Evolutionary conservation across 2,113 vertebrate genomes (phyloP), one percentile per base, ranked within the genome.

Genomic region (Sander lucioperca): DNA sequence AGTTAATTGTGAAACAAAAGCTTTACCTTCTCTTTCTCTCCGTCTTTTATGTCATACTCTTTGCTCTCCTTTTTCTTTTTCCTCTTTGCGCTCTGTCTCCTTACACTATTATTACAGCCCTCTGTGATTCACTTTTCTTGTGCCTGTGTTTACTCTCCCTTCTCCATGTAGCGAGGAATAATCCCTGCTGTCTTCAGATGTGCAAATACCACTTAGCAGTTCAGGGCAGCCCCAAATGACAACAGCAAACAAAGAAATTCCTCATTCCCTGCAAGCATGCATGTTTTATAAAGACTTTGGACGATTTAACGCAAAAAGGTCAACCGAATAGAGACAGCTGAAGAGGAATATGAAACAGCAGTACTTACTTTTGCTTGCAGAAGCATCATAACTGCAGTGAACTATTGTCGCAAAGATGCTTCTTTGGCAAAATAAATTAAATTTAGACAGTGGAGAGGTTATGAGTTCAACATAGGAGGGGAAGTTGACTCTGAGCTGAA

Each of bases 231-330:
- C 80, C 54, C 62, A 63, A 85, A 84, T 76, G 75, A 86, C 83
- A 81, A 76, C 78, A 79, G 86, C 87, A 89, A 93, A 92, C 89
- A 91, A 77, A 89, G 87, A 88, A 86, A 84, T 71, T 62, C 54
- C 77, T 90, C 85, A 82, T 85, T 78, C 79, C 15, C 86, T 39
- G 47, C 69, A 81, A 82, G 45, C 16, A 48, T 45, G 72, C 57
- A 53, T 13, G 43, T 56, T 76, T 70, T 16, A 47, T 45, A 21
- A 25, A 45, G 69, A 16, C 23, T 47, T 36, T 16, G 51, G 43
- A 56, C 0, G 6, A 76, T 69, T 23, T 15, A 23, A 51, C 10
- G 10, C 10, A 73, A 67, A 43, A 47, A 68, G 62, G 50, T 33
- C 54, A 75, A 68, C 51, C 5, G 27, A 9, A 77, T 30, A 23